Conservation (phyloP, 2,113 vertebrate genomes). For the Opisthocomus hoazin region DNA sequence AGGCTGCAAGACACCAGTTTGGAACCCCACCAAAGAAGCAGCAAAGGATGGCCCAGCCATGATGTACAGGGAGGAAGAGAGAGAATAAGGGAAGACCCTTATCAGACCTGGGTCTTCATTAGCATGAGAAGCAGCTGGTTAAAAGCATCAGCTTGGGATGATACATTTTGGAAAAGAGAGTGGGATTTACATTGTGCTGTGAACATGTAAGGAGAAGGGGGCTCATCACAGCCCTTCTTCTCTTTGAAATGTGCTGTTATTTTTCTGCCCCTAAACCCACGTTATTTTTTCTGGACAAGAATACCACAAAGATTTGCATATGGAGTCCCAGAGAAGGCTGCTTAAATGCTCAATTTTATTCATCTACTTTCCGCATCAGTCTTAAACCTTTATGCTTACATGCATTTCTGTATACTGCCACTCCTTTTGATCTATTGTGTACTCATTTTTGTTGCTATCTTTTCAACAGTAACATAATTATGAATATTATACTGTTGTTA, state of each 20-base stretch:
- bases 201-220: background rate
- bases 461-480: background rate
- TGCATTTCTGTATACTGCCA: background rate
- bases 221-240: background rate
- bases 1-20: background rate
- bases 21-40: background rate
- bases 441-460: background rate
- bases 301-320: background rate
- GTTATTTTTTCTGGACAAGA: accelerated
- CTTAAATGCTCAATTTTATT: background rate
- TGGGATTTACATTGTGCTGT: background rate
- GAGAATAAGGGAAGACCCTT: no score
- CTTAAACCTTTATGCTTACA: background rate
- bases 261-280: background rate
- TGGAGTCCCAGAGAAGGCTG: background rate
- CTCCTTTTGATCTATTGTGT: background rate
- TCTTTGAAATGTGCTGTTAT: background rate
- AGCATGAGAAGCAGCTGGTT: background rate
- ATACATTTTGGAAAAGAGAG: background rate
- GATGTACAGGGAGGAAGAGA: background rate
- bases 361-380: background rate
- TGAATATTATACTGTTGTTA: background rate
- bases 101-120: background rate
- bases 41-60: background rate
- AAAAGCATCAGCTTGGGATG: background rate